These are phyloP conservation scores for Melinaea menophilus DNA, from an alignment of 2,888 invertebrate genomes.

Conservation along the genomic window DNA sequence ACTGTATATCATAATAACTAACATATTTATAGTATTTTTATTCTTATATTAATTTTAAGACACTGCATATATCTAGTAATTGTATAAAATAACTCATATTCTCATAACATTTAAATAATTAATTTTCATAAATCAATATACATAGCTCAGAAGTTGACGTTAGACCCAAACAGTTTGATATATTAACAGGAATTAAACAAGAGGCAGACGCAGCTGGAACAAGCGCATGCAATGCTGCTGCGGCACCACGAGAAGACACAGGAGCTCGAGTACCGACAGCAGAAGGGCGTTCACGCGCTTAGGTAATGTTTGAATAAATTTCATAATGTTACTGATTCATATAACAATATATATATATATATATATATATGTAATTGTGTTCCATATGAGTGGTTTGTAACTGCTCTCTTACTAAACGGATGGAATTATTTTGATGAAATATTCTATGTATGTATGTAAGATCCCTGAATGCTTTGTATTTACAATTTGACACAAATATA, in stretches of 20 bases:
- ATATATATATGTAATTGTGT: no score
- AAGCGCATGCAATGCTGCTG: slow-evolving; percentile 94
- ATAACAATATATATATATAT: no score
- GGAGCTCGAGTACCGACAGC: slow-evolving; percentile 96
- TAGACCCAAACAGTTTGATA: neutral
- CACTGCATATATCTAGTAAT: neutral
- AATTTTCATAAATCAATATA: neutral
- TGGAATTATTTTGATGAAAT: no score
- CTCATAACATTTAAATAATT: no score
- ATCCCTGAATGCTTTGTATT: neutral
- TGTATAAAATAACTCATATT: no score
- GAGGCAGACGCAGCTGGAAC: slow-evolving; percentile 95
- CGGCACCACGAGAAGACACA: slow-evolving; percentile 98
- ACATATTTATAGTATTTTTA: no score
- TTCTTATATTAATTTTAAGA: neutral
- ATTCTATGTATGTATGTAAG: no score
- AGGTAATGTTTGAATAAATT: slow-evolving; percentile 72
- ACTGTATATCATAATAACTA: slow-evolving; percentile 17
- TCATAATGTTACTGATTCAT: no score
- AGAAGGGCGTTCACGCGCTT: slow-evolving; percentile 94
- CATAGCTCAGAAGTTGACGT: neutral
- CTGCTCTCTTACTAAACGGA: no score
- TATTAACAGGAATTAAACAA: slow-evolving; percentile 91
- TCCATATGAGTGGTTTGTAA: no score
- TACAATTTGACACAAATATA: neutral